Evolutionary conservation across 2,888 invertebrate genomes (phyloP).

Genomic region (Acanthosepion lycidas): DNA sequence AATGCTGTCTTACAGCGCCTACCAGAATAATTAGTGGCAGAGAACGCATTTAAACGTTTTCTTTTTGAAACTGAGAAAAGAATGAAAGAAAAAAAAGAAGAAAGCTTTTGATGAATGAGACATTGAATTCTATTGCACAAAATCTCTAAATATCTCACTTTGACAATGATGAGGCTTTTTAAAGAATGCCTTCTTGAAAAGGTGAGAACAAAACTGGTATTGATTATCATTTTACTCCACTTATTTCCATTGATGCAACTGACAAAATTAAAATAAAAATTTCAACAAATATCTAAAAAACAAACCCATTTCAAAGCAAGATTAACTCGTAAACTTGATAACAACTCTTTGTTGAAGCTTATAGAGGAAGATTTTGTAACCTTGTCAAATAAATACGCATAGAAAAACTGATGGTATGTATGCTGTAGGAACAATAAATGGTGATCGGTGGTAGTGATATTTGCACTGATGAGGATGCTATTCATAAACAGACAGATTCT

Average conservation of each 20-base stretch:
- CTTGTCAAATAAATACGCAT: background rate
- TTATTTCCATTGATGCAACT: constrained; percentile 2
- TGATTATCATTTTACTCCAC: background rate
- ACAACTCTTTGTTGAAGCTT: background rate
- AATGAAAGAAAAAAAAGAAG: background rate
- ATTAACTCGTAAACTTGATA: background rate
- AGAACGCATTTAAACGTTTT: background rate
- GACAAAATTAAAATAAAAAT: background rate
- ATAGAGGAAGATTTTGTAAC: background rate
- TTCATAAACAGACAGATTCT: background rate
- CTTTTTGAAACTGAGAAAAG: background rate
- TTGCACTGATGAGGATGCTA: background rate
- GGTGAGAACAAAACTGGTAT: background rate
- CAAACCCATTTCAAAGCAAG: background rate
- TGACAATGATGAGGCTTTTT: background rate
- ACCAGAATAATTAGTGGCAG: background rate
- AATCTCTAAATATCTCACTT: constrained; percentile 33
- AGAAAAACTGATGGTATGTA: background rate
- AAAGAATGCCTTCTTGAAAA: background rate
- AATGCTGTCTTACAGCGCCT: background rate
- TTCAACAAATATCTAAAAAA: background rate
- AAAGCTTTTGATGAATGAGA: constrained; percentile 1
- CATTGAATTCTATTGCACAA: background rate
- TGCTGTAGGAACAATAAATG: background rate
- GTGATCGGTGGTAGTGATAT: background rate